Conservation (phyloP, 2,888 invertebrate species). For the Xestia rhomboidea region DNA sequence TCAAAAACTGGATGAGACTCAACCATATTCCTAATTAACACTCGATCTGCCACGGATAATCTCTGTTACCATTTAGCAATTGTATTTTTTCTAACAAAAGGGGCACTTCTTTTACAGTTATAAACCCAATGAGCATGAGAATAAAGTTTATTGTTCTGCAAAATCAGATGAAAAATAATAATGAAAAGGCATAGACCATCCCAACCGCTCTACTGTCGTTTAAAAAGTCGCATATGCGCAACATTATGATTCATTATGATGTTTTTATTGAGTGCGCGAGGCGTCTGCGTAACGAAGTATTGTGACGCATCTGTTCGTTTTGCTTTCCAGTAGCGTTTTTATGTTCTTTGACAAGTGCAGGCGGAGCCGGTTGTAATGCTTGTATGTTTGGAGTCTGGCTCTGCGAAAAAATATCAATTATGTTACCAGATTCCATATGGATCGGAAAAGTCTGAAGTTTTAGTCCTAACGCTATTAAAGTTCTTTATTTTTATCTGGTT, state of each 20-base stretch:
- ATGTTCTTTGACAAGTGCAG: constrained; percentile 71
- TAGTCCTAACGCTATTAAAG: background rate
- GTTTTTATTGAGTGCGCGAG: constrained; percentile 74
- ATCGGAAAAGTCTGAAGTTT: no score
- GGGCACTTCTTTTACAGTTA: background rate
- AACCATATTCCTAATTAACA: background rate
- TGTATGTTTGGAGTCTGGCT: background rate
- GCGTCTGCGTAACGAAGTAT: constrained; percentile 80
- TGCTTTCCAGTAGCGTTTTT: constrained; percentile 73
- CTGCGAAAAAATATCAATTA: background rate
- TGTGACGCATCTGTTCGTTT: constrained; percentile 84
- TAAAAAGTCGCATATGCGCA: constrained; percentile 69
- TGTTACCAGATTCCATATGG: background rate
- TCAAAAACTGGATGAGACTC: background rate
- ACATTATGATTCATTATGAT: constrained; percentile 69
- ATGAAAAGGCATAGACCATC: constrained; percentile 10
- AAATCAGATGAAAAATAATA: background rate
- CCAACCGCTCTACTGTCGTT: constrained; percentile 45
- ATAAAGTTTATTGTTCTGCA: background rate
- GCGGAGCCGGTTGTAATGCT: constrained; percentile 21
- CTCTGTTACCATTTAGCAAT: constrained; percentile 13
- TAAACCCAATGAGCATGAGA: background rate
- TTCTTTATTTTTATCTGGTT: background rate
- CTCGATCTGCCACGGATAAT: background rate
- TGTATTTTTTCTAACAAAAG: constrained; percentile 33